Base-by-base conservation (phyloP, 2,113 vertebrate species). In the Platycercus adscitus region DNA sequence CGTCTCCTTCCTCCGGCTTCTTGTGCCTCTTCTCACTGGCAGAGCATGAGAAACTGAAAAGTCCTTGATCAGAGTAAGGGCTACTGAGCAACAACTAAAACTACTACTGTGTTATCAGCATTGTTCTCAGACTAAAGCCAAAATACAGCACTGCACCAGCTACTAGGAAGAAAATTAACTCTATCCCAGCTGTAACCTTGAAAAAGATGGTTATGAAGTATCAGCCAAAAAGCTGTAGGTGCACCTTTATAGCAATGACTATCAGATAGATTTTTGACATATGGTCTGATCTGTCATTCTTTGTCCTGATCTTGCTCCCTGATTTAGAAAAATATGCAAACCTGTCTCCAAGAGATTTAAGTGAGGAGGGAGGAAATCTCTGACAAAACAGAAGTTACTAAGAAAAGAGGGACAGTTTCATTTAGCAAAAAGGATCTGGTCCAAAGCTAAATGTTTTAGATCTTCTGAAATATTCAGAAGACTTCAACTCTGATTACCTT, bases 391-490 rank as follows among this genome's bases (percentile, higher is more conserved):
- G 43, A 78, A 46, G 23, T 58, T 76, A 69, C 19, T 35, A 82
- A 69, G 43, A 71, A 82, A 88, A 66, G 9, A 44, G 12, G 13
- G 20, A 37, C 14, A 28, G 26, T 72, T 83, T 86, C 31, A 39
- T 33, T 84, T 68, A 77, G 58, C 37, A 80, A 89, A 89, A 91
- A 55, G 4, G 16, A 78, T 81, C 43, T 83, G 23, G 43, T 89
- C 64, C 11, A 2, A 83, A 90, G 60, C 47, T 86, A 77, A 91
- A 83, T 95, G 64, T 89, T 96, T 76, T 60, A 90, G 46, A 75
- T 81, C 52, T 84, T 76, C 75, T 96, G 79, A 89, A 95, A 96
- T 96, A 91, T 88, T 85, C 76, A 80, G 58, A 71, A 23, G 13
- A 72, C 64, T 96, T 96, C 91, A 88, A 68, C 47, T 87, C 44